Percentiles rank a stretch among this genome's conserved stretches.
phyloP scores from a whole-genome alignment of 2,797 vertebrate genomes.

The Falco peregrinus region DNA sequence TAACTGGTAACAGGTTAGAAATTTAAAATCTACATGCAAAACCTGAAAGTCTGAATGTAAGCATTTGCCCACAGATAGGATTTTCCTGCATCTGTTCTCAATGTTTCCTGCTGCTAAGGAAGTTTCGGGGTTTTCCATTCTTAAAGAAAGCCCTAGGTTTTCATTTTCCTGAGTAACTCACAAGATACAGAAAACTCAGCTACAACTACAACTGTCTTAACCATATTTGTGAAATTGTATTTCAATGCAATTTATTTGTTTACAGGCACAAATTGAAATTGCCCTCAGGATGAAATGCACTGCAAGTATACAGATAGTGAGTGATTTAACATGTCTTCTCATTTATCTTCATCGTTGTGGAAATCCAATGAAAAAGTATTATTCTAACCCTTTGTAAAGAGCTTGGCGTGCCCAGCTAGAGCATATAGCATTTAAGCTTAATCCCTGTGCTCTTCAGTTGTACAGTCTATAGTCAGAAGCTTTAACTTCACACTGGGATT shows the following conservation, averaged over 20 bases:
- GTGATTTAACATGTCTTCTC: not conserved
- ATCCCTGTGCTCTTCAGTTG: not conserved
- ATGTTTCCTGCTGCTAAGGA: not conserved
- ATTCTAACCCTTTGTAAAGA: not conserved
- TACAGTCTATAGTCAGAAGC: not conserved
- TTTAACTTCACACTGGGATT: conserved; percentile 1
- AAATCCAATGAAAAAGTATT: conserved; percentile 10
- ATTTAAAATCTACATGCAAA: not conserved
- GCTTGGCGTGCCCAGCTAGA: not conserved
- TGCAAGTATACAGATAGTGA: not conserved
- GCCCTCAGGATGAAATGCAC: conserved; percentile 13
- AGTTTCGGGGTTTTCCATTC: not conserved
- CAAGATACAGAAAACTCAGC: not conserved
- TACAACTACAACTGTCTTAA: not conserved
- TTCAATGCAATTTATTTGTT: conserved; percentile 39
- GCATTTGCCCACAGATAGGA: not conserved
- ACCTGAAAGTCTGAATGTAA: not conserved
- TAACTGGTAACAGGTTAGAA: not conserved
- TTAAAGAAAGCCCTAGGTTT: not conserved
- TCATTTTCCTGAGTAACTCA: not conserved
- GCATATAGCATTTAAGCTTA: not conserved
- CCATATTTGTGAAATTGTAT: not conserved
- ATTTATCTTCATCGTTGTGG: not conserved
- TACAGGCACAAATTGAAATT: conserved; percentile 20
- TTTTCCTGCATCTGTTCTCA: not conserved